A percentile compares a stretch with the other conserved stretches of the same genome.
phyloP scores from a whole-genome alignment of 2,797 vertebrate genomes.

The Periparus ater region DNA sequence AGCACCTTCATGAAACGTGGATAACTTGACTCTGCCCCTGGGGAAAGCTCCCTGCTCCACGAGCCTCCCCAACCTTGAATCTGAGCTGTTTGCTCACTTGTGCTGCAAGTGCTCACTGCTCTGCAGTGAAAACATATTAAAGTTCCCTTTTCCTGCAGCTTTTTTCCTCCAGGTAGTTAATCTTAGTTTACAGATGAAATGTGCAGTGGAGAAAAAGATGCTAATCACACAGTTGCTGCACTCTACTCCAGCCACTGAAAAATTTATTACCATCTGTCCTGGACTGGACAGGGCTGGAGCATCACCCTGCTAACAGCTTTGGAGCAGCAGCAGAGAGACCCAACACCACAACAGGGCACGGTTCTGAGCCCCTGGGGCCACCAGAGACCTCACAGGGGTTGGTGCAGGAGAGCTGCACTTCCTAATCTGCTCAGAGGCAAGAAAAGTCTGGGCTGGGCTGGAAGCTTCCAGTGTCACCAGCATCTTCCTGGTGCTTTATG shows the following conservation, averaged over 20 bases:
- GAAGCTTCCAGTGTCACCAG: not conserved
- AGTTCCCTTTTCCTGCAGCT: not conserved
- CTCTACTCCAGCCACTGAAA: slow-evolving; percentile 41
- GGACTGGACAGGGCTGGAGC: not conserved
- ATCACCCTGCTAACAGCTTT: not conserved
- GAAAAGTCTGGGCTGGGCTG: fast-evolving
- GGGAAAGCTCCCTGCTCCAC: not conserved
- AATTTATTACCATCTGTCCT: slow-evolving; percentile 51
- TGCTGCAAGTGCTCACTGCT: not conserved
- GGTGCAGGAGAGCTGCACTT: not conserved
- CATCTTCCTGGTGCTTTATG: not conserved
- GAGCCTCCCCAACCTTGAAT: fast-evolving
- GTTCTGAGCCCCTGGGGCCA: fast-evolving
- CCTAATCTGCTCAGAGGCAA: not conserved
- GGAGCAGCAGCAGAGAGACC: not conserved
- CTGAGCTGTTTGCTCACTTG: not conserved
- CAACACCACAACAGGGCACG: fast-evolving
- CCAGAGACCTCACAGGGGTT: fast-evolving
- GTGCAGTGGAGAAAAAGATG: slow-evolving; percentile 58
- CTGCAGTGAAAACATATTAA: slow-evolving; percentile 14
- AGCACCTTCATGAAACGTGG: not conserved
- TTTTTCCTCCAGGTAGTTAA: slow-evolving; percentile 54
- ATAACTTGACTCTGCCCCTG: fast-evolving
- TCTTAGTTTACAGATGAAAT: slow-evolving; percentile 57
- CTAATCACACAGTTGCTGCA: slow-evolving; percentile 56